Evolutionary conservation across 2,888 invertebrate species (phyloP).

Genomic region (Dynastes hyllus): DNA sequence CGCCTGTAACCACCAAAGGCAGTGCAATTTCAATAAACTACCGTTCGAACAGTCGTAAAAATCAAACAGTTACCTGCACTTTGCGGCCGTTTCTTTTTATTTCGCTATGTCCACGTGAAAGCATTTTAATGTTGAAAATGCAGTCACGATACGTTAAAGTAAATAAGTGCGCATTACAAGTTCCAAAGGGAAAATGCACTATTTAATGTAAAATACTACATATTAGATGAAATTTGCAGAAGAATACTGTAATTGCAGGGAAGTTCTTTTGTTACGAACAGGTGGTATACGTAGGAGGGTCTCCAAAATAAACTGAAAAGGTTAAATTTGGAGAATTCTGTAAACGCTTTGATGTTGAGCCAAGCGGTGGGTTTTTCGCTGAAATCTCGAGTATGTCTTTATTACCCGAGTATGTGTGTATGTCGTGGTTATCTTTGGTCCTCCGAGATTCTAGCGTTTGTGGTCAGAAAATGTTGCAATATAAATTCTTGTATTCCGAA

Average conservation of each 20-base stretch:
- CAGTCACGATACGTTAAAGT: background rate
- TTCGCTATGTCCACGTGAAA: background rate
- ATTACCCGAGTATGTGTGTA: background rate
- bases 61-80: constrained; percentile 13
- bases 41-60: constrained; percentile 22
- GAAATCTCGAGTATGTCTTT: constrained; percentile 27
- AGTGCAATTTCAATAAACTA: constrained; percentile 15
- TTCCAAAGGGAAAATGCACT: background rate
- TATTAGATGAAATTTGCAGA: no score
- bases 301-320: background rate
- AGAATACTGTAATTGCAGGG: background rate
- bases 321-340: constrained; percentile 22
- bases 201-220: background rate
- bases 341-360: constrained; percentile 23
- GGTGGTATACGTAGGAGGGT: background rate
- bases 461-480: background rate
- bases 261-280: background rate
- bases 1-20: constrained; percentile 21
- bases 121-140: background rate
- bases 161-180: background rate
- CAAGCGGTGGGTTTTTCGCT: constrained; percentile 4
- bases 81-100: no score
- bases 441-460: background rate
- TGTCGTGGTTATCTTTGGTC: background rate
- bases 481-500: constrained; percentile 1